A percentile compares a stretch with the other conserved stretches of the same genome.
These are phyloP conservation scores for Chaetodon trifascialis DNA, from an alignment of 2,113 vertebrate species.

Conservation along the genomic window DNA sequence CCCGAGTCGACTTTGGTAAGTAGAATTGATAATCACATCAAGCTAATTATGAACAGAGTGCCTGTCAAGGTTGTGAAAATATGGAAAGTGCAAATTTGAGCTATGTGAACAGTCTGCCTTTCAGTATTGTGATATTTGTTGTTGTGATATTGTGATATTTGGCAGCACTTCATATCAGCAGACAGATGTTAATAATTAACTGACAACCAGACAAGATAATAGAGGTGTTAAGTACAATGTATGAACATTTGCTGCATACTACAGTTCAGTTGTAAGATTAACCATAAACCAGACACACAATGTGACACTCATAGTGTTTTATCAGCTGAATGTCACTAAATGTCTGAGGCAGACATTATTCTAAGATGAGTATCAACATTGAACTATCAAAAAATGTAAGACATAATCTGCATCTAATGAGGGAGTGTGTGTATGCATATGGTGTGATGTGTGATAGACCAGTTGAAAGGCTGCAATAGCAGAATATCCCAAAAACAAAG, in stretches of 20 bases:
- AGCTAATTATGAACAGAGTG: background rate
- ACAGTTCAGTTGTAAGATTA: background rate
- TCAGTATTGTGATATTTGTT: background rate
- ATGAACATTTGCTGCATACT: background rate
- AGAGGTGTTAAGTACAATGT: background rate
- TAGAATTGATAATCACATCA: conserved; percentile 19
- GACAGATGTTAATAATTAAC: background rate
- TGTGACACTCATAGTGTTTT: background rate
- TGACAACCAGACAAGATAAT: background rate
- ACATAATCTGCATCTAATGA: background rate
- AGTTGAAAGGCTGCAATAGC: background rate
- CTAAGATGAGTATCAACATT: background rate
- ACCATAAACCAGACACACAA: background rate
- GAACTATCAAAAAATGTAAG: background rate
- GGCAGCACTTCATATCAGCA: too few relatives aligned
- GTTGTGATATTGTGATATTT: background rate
- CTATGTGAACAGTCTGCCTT: background rate
- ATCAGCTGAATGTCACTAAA: background rate
- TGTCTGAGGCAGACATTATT: background rate
- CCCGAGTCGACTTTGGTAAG: conserved; percentile 99
- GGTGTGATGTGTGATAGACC: background rate
- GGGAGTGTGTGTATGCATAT: background rate
- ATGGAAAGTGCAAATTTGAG: background rate
- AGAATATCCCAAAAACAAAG: background rate
- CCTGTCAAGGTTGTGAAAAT: background rate